Evolutionary conservation across 2,888 invertebrate species (phyloP), one percentile per base, ranked within the genome.

Genomic region (Erebia epiphron): DNA sequence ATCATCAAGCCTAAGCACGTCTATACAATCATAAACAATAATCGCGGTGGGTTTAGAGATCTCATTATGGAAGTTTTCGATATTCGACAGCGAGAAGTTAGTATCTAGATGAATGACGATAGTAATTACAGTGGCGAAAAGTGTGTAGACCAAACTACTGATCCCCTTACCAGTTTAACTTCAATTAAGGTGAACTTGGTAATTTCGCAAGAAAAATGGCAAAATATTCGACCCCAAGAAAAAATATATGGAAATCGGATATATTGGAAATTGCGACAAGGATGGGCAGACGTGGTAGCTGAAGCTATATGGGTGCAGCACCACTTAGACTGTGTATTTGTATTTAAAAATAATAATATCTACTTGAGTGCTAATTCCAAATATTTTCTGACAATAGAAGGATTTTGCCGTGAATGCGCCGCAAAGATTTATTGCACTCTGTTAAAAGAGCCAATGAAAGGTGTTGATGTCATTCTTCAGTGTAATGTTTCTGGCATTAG

Each of bases 241-340:
- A 52, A 52, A 52, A 52, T 52, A 8, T 52, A 52, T 9, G 16
- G 16, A 3, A 2, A n/a, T 16, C 52, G 52, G 16, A 16, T 52
- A 52, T 52, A 52, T 16, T 52, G 16, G 7, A 52, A 52, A 52
- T 52, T 52, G 52, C 52, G 52, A 52, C 52, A n/a, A 52, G 52
- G 52, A n/a, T 52, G 52, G 16, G 52, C 52, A 16, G 52, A 52
- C 16, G 52, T 52, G 52, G 52, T 52, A 52, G 52, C 52, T 52
- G 52, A 52, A 52, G 52, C 52, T 16, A 3, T 52, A 2, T 52
- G 52, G 52, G 52, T 52, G n/a, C 52, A 52, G 16, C 52, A 52
- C 16, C 52, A 52, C 16, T 5, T 52, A 1, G 52, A 52, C n/a
- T 52, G 52, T 52, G 52, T 52, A n/a, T 52, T 16, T 16, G 52